Percentiles rank a stretch among this genome's conserved stretches.
Conservation (phyloP, 2,113 vertebrate genomes). For the Sebastes schlegelii region DNA sequence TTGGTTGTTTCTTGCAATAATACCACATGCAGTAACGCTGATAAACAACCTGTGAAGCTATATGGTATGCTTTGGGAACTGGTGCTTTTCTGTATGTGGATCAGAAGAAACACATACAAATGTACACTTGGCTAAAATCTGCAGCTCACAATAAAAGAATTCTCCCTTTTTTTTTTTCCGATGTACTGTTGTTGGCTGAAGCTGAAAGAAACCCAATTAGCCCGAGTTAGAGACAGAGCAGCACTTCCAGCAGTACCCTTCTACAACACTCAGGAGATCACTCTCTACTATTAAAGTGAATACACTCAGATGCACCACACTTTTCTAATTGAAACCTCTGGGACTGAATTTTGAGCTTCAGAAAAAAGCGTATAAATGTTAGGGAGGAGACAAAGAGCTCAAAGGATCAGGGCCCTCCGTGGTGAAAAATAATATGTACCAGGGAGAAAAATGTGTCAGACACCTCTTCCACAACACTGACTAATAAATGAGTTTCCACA, state of each 20-base stretch:
- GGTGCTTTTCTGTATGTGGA: conserved; percentile 8
- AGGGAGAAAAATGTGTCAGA: conserved; percentile 20
- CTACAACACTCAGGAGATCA: conserved; percentile 81
- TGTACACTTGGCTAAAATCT: conserved; percentile 69
- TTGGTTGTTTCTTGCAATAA: not conserved
- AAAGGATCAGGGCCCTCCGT: conserved; percentile 67
- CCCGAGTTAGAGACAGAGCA: conserved; percentile 80
- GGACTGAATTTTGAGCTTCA: conserved; percentile 78
- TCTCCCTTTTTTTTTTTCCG: conserved; percentile 50
- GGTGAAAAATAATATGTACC: conserved; percentile 60
- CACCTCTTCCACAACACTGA: conserved; percentile 14
- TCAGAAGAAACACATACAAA: conserved; percentile 57
- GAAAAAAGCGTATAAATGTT: conserved; percentile 74
- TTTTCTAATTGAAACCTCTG: conserved; percentile 87
- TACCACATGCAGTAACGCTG: not conserved
- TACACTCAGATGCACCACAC: conserved; percentile 74
- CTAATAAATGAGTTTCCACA: conserved; percentile 26
- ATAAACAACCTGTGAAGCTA: not conserved
- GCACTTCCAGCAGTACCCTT: conserved; percentile 68
- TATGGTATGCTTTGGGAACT: not conserved
- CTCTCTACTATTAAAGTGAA: conserved; percentile 81
- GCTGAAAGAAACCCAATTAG: conserved; percentile 84
- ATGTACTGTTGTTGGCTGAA: conserved; percentile 66
- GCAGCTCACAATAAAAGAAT: conserved; percentile 61
- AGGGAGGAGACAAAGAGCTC: conserved; percentile 73